Evolutionary conservation across 2,113 vertebrate species (phyloP).

Genomic region (Gorilla gorilla): DNA sequence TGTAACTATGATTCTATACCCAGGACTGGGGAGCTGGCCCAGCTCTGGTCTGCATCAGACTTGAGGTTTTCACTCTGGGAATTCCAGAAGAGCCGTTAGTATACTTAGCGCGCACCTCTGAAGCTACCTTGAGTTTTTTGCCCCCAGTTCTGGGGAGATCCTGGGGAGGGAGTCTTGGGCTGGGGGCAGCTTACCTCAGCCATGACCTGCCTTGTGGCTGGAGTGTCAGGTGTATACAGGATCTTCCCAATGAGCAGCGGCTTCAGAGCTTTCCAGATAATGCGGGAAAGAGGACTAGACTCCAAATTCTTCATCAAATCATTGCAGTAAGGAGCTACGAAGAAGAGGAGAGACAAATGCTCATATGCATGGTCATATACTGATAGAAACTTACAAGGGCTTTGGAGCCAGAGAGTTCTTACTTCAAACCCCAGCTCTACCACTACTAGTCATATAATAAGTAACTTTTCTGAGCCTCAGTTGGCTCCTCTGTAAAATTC

Average conservation of each 20-base stretch:
- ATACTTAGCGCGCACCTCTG: background rate
- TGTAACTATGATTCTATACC: background rate
- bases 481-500: background rate
- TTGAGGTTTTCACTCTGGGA: background rate
- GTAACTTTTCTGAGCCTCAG: background rate
- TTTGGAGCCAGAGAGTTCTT: background rate
- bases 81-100: background rate
- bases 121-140: background rate
- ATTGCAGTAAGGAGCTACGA: constrained; percentile 95
- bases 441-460: background rate
- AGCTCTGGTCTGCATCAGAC: background rate
- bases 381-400: background rate
- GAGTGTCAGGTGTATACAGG: constrained; percentile 95
- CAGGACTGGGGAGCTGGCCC: background rate
- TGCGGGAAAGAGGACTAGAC: constrained; percentile 94
- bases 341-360: background rate
- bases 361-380: background rate
- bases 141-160: background rate
- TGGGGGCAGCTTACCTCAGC: constrained; percentile 88
- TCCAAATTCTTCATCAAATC: constrained; percentile 94
- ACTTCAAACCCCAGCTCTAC: background rate
- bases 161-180: background rate
- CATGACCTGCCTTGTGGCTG: constrained; percentile 91
- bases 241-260: constrained; percentile 97
- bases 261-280: constrained; percentile 97